Percentiles rank a stretch among this genome's conserved stretches.
Conservation (phyloP, 2,888 invertebrate genomes). For the Stenodema calcarata region DNA sequence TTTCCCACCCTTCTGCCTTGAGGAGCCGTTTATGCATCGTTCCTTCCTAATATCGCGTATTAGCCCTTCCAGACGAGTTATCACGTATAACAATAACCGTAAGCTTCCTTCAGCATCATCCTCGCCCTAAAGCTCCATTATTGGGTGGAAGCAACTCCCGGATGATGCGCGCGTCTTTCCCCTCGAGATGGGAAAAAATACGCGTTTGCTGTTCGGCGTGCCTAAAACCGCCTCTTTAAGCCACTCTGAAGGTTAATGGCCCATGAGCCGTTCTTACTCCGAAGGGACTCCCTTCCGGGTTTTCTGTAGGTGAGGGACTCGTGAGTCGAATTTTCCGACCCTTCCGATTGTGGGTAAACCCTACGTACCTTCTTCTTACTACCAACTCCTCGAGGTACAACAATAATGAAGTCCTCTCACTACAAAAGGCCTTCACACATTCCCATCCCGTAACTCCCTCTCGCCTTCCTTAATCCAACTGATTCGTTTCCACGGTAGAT, state of each 20-base stretch:
- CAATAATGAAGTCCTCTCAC: not conserved
- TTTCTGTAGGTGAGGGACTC: too few relatives aligned
- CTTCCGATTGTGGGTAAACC: not conserved
- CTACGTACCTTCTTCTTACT: not conserved
- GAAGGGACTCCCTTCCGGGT: not conserved
- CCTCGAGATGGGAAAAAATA: not conserved
- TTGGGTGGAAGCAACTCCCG: not conserved
- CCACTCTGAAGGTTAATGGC: not conserved
- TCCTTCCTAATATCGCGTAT: slow-evolving; percentile 34
- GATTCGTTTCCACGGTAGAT: not conserved
- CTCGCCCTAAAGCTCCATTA: not conserved
- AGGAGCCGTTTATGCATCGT: slow-evolving; percentile 17
- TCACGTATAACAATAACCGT: slow-evolving; percentile 47
- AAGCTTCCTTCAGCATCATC: slow-evolving; percentile 1
- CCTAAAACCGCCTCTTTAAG: not conserved
- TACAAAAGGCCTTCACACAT: not conserved
- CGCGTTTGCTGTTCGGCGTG: not conserved
- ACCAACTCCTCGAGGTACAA: not conserved
- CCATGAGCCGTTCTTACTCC: slow-evolving; percentile 24
- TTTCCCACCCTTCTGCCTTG: not conserved
- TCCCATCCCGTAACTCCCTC: not conserved
- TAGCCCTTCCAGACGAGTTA: slow-evolving; percentile 39
- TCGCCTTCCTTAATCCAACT: not conserved
- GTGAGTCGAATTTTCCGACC: not conserved
- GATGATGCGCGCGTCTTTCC: not conserved